A percentile compares a stretch with the other conserved stretches of the same genome.
Evolutionary conservation across 2,797 vertebrate genomes (phyloP).

Genomic region (Neomorphus geoffroyi): DNA sequence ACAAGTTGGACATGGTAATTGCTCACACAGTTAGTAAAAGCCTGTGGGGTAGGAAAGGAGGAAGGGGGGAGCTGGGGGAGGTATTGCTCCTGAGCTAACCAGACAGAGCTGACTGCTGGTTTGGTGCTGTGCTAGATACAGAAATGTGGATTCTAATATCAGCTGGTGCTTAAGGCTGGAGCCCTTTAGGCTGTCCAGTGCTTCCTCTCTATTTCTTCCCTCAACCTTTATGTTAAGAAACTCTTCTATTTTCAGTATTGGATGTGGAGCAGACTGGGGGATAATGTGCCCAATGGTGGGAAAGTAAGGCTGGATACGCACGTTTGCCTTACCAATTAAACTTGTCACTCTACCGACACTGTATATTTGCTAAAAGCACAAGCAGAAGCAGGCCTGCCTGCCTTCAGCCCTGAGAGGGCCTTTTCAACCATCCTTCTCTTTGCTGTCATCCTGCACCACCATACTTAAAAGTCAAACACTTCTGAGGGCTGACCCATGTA

Average conservation of each 20-base stretch:
- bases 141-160: background rate
- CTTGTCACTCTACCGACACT: background rate
- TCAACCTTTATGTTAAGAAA: background rate
- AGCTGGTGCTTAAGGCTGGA: background rate
- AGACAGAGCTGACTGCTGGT: background rate
- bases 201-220: background rate
- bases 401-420: too few relatives aligned
- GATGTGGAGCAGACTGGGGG: background rate
- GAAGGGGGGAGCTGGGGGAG: background rate
- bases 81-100: background rate
- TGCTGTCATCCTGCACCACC: accelerated
- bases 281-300: background rate
- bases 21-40: conserved; percentile 42
- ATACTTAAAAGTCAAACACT: background rate
- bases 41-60: conserved; percentile 1
- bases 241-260: background rate
- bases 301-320: background rate
- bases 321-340: background rate
- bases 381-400: background rate
- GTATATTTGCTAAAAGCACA: background rate
- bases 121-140: background rate
- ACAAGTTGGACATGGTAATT: conserved; percentile 63
- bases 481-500: background rate
- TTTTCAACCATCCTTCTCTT: background rate
- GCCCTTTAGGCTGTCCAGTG: background rate